Percentiles rank a stretch among this genome's conserved stretches.
Conservation (phyloP, 2,113 vertebrate genomes). For the Dipodomys stephensi region DNA sequence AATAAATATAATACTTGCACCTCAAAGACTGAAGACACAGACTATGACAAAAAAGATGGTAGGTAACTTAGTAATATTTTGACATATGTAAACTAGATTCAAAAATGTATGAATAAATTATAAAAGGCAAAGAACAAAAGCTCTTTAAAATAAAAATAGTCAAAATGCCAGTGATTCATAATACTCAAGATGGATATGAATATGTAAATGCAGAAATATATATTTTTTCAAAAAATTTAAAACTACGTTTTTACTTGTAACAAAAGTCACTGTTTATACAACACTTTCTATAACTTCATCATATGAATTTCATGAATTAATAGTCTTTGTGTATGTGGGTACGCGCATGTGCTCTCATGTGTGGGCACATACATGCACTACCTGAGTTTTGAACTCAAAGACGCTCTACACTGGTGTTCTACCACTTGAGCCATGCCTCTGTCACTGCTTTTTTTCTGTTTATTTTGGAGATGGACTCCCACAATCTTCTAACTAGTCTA, state of each 20-base stretch:
- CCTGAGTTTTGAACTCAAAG: no score
- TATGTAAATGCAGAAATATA: neutral
- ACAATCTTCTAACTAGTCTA: no score
- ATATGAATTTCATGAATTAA: neutral
- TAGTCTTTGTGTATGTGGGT: no score
- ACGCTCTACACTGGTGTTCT: no score
- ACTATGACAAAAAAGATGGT: slow-evolving; percentile 79
- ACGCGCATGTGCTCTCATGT: no score
- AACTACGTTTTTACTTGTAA: slow-evolving; percentile 35
- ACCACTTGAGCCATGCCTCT: no score
- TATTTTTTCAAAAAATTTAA: slow-evolving; percentile 20
- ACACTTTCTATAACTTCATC: slow-evolving; percentile 8
- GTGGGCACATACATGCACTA: no score
- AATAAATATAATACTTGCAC: slow-evolving; percentile 73
- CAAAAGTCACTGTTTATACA: slow-evolving; percentile 51
- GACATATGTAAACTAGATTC: neutral
- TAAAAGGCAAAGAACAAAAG: slow-evolving; percentile 44
- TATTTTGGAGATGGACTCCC: no score
- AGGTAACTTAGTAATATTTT: slow-evolving; percentile 63
- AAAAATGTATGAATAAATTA: slow-evolving; percentile 21
- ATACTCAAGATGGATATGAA: neutral
- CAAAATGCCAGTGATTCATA: slow-evolving; percentile 40
- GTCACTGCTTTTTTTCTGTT: no score
- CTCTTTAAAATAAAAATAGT: slow-evolving; percentile 39
- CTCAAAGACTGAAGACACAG: slow-evolving; percentile 46